Percentiles rank a stretch among this genome's conserved stretches.
Conservation (phyloP, 2,797 vertebrate genomes). For the Dermochelys coriacea region DNA sequence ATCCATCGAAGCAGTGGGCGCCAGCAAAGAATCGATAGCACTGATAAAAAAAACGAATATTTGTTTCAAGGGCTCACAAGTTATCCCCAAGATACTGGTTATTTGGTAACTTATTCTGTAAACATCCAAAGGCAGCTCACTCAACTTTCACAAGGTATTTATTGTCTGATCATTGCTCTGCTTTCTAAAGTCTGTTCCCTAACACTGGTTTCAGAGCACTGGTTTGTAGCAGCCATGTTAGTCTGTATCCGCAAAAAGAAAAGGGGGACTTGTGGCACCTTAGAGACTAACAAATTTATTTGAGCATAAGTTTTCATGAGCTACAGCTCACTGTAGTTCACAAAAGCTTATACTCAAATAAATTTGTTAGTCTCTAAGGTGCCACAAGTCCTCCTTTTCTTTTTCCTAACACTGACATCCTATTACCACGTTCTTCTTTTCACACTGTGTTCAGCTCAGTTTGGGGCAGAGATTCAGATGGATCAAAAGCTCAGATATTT, state of each 20-base stretch:
- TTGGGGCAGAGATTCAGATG: neutral
- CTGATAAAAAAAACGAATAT: conserved; percentile 12
- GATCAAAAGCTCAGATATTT: conserved; percentile 15
- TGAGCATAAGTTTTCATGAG: too few relatives aligned
- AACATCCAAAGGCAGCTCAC: conserved; percentile 59
- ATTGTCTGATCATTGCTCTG: conserved; percentile 26
- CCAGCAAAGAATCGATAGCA: conserved; percentile 49
- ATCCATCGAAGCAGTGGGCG: conserved; percentile 58
- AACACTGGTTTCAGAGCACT: neutral
- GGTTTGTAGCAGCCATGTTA: too few relatives aligned
- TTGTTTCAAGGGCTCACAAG: conserved; percentile 67
- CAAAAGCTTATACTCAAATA: too few relatives aligned
- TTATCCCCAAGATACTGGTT: conserved; percentile 64
- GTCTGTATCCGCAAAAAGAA: too few relatives aligned
- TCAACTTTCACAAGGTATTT: conserved; percentile 62
- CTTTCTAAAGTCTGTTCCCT: conserved; percentile 8
- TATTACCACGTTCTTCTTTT: neutral
- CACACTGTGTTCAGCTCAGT: neutral
- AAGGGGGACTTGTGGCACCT: too few relatives aligned
- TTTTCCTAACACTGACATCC: conserved; percentile 14
- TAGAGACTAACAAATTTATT: too few relatives aligned
- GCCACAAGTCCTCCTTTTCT: neutral
- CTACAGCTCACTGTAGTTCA: too few relatives aligned
- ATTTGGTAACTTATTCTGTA: conserved; percentile 72
- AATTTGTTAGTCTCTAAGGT: too few relatives aligned